These are phyloP conservation scores for Tragelaphus eurycerus DNA, from an alignment of 2,797 vertebrate genomes.

Conservation along the genomic window DNA sequence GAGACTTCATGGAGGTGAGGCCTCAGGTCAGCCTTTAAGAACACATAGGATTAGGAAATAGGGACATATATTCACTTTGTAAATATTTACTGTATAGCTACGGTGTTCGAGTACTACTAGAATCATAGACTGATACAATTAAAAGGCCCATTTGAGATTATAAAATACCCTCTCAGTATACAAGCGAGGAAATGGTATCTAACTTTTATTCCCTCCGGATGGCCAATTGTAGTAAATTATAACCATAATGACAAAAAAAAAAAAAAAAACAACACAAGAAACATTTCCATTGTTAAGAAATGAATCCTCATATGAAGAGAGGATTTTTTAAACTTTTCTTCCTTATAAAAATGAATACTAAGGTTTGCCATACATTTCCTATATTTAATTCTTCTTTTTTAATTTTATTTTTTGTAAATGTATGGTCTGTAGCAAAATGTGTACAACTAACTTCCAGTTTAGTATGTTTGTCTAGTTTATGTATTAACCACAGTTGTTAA, in stretches of 20 bases:
- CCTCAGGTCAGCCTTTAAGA: neutral
- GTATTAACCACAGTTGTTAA: constrained; percentile 2
- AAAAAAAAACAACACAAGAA: neutral
- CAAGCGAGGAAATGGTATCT: neutral
- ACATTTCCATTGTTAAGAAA: neutral
- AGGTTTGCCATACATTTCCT: neutral
- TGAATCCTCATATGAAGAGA: neutral
- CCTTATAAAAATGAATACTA: neutral
- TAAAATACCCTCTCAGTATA: neutral
- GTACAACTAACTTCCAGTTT: constrained; percentile 9
- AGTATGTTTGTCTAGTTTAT: neutral
- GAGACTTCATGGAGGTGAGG: neutral
- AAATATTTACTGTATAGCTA: neutral
- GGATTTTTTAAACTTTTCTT: neutral
- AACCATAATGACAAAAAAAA: neutral
- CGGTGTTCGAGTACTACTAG: neutral
- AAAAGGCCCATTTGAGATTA: neutral
- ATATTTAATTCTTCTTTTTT: neutral
- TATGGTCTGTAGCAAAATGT: neutral
- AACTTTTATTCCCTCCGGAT: neutral
- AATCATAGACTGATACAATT: neutral
- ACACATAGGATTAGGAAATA: neutral
- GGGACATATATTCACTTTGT: neutral
- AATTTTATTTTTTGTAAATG: neutral
- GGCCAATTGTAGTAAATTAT: neutral